phyloP scores from a whole-genome alignment of 1,140 invertebrate genomes.

The Aphelenchoides besseyi region DNA sequence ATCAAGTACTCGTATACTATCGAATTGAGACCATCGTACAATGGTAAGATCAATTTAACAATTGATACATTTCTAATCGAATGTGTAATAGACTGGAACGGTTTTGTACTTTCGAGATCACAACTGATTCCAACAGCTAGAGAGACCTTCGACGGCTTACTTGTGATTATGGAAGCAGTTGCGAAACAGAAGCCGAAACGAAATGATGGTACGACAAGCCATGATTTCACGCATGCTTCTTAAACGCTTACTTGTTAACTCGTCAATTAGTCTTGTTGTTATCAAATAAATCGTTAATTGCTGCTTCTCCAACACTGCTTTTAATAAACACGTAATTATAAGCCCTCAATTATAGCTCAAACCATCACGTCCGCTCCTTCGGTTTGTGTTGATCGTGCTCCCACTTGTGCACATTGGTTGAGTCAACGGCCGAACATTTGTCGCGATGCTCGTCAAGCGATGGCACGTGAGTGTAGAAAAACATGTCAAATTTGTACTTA shows the following conservation, averaged over 20 bases:
- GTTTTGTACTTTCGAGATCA: constrained; percentile 65
- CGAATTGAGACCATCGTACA: constrained; percentile 54
- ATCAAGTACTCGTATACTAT: constrained; percentile 62
- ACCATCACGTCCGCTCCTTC: background rate
- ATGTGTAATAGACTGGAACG: constrained; percentile 53
- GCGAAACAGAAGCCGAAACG: constrained; percentile 14
- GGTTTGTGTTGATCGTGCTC: constrained; percentile 14
- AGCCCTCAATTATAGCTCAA: too few species aligned
- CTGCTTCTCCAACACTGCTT: background rate
- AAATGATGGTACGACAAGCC: background rate
- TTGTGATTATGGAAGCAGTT: constrained; percentile 57
- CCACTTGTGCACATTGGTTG: constrained; percentile 6
- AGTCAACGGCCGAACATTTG: constrained; percentile 3
- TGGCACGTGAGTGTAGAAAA: background rate
- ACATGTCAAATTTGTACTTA: background rate
- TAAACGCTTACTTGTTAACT: background rate
- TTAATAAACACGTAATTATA: background rate
- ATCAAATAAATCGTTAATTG: background rate
- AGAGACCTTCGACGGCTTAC: constrained; percentile 72
- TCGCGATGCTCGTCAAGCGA: constrained; percentile 9
- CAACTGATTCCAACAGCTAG: constrained; percentile 72
- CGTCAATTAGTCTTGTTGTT: background rate
- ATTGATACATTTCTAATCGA: too few species aligned
- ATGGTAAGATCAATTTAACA: constrained; percentile 46
- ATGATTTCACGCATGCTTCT: background rate